Evolutionary conservation across 2,888 invertebrate genomes (phyloP).

Genomic region (Melieria crassipennis): DNA sequence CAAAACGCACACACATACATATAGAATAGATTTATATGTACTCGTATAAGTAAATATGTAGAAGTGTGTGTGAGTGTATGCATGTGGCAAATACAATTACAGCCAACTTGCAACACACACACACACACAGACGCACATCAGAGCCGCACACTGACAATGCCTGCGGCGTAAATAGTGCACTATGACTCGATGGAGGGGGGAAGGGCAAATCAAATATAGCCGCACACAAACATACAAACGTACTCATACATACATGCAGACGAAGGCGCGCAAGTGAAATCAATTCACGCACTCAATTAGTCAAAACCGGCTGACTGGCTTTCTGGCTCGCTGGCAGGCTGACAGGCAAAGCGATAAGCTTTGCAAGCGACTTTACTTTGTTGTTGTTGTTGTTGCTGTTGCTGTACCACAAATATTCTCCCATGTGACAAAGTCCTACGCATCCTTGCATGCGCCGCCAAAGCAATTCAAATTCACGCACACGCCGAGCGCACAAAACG

Average conservation of each 20-base stretch:
- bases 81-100: not conserved
- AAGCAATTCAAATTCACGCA: no score
- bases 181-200: no score
- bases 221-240: not conserved
- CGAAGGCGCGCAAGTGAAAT: not conserved
- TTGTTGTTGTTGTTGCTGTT: no score
- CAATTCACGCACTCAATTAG: constrained; percentile 11
- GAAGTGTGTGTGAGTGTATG: not conserved
- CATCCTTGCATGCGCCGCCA: no score
- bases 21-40: not conserved
- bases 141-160: not conserved
- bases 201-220: not conserved
- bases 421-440: no score
- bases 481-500: no score
- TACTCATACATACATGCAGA: not conserved
- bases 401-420: no score
- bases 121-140: constrained; percentile 9
- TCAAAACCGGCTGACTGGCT: not conserved
- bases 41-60: not conserved
- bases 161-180: no score
- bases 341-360: no score
- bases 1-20: not conserved
- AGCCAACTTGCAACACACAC: constrained; percentile 19
- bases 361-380: no score
- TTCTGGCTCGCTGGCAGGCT: no score